A percentile compares a stretch with the other conserved stretches of the same genome.
Evolutionary conservation across 30 jellyfish, hydroid and myxozoan genomes (phyloP).

Genomic region (Mastigias papua): DNA sequence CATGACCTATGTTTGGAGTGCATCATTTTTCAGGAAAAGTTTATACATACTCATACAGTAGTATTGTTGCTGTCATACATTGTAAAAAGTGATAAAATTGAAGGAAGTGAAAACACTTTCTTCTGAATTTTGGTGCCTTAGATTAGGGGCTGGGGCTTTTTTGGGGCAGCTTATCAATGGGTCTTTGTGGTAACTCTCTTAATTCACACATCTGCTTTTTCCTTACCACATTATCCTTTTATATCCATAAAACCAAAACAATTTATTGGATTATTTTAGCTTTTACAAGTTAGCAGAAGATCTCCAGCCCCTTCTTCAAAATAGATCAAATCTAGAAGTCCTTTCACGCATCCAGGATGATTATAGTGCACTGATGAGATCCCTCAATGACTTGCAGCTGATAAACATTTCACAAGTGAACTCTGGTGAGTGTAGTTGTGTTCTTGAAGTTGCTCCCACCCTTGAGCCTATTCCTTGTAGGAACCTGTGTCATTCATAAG

Average conservation of each 20-base stretch:
- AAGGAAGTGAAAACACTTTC: too few relatives aligned
- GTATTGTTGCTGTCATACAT: too few relatives aligned
- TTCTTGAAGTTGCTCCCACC: neutral
- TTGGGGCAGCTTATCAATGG: too few relatives aligned
- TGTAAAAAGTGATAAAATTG: too few relatives aligned
- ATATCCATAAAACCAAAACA: neutral
- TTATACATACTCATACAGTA: too few relatives aligned
- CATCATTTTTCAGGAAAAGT: too few relatives aligned
- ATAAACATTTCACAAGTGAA: constrained; percentile 31
- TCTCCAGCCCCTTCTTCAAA: constrained; percentile 81
- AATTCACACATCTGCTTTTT: neutral
- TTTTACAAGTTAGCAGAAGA: constrained; percentile 79
- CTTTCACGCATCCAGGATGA: constrained; percentile 57
- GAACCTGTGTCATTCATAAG: too few relatives aligned
- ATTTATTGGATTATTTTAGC: constrained; percentile 22
- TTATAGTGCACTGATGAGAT: constrained; percentile 38
- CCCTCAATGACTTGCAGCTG: constrained; percentile 18
- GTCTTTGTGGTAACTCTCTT: too few relatives aligned
- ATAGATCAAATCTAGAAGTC: constrained; percentile 67
- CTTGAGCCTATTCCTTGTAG: neutral
- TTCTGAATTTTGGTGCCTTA: too few relatives aligned
- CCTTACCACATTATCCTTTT: neutral
- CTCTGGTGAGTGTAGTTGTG: neutral
- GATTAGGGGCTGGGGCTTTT: too few relatives aligned
- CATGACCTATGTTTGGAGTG: too few relatives aligned